phyloP scores from a whole-genome alignment of 2,888 invertebrate genomes.

The Limenitis camilla region DNA sequence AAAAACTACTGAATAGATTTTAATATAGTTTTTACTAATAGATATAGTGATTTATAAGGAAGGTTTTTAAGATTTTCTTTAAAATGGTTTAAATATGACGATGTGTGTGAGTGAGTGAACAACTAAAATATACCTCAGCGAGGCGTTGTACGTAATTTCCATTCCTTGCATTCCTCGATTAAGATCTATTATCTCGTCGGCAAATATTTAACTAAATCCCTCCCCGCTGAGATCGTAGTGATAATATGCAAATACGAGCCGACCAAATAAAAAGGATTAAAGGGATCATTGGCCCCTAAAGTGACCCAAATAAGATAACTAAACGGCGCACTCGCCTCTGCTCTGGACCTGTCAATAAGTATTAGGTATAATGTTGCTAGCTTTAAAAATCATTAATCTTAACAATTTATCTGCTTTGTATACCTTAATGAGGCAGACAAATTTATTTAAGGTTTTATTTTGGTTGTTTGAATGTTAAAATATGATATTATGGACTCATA shows the following conservation, averaged over 20 bases:
- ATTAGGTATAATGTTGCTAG: conserved; percentile 59
- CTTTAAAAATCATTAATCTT: conserved; percentile 31
- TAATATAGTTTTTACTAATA: no score
- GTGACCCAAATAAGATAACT: conserved; percentile 69
- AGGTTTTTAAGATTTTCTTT: no score
- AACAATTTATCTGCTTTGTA: conserved; percentile 13
- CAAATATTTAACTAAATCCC: conserved; percentile 63
- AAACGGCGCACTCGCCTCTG: conserved; percentile 46
- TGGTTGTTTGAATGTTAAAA: no score
- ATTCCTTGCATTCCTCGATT: conserved; percentile 29
- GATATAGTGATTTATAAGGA: not conserved
- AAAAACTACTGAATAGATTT: not conserved
- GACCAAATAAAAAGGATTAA: conserved; percentile 62
- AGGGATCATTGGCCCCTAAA: conserved; percentile 58
- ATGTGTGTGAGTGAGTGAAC: no score
- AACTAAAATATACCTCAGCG: no score
- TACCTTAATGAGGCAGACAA: no score
- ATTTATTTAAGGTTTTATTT: no score
- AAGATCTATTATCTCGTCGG: conserved; percentile 56
- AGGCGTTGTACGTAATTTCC: no score
- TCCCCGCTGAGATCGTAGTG: conserved; percentile 60
- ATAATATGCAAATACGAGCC: conserved; percentile 67
- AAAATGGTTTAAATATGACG: no score
- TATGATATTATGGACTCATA: no score
- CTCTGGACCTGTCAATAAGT: conserved; percentile 59